Evolutionary conservation across 2,113 vertebrate species (phyloP).

Genomic region (Oryzias woworae): DNA sequence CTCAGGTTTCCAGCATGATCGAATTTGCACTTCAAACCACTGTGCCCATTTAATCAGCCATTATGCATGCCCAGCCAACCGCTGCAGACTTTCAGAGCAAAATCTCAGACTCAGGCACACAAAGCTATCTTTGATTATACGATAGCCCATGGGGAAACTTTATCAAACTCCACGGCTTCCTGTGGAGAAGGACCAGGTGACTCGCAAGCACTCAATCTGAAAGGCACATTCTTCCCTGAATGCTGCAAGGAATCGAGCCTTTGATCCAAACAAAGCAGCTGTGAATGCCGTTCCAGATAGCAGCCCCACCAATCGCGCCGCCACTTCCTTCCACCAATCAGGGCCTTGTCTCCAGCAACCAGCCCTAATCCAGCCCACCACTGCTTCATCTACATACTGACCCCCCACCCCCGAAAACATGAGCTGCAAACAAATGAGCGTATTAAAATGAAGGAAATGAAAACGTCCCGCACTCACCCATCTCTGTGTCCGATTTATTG

Average conservation of each 20-base stretch:
- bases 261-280: constrained; percentile 72
- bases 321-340: constrained; percentile 58
- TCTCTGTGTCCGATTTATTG: constrained; percentile 97
- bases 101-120: constrained; percentile 75
- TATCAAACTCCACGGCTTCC: constrained; percentile 70
- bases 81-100: constrained; percentile 73
- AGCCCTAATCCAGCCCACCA: constrained; percentile 42
- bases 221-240: constrained; percentile 58
- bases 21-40: constrained; percentile 88
- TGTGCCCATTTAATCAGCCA: constrained; percentile 81
- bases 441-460: constrained; percentile 32
- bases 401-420: constrained; percentile 25
- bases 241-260: constrained; percentile 48
- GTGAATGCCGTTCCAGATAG: constrained; percentile 50
- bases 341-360: constrained; percentile 36
- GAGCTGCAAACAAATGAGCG: constrained; percentile 27
- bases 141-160: constrained; percentile 77
- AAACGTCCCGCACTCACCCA: constrained; percentile 83
- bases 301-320: constrained; percentile 51
- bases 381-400: constrained; percentile 23
- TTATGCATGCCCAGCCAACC: constrained; percentile 80
- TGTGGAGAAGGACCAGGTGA: constrained; percentile 77
- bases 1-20: constrained; percentile 72
- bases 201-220: constrained; percentile 56
- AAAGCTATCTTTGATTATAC: constrained; percentile 83